Evolutionary conservation across 2,888 invertebrate species (phyloP), one percentile per base, ranked within the genome.

Genomic region (Bursaphelenchus okinawaensis): DNA sequence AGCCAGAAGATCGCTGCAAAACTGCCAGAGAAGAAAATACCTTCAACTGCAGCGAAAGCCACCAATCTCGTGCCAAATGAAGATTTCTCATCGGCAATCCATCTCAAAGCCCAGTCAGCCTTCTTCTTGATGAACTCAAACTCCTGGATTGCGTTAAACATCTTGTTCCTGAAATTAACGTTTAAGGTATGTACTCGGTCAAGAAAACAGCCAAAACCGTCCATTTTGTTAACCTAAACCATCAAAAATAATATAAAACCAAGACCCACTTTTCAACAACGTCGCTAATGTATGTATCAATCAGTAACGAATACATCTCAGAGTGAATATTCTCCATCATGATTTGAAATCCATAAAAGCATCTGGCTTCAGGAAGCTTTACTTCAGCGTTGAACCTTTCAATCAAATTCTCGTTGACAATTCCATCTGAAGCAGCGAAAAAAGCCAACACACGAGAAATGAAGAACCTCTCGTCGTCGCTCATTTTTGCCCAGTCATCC

Each of bases 271-370:
- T 66, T 84, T 96, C 89, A 66, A 87, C 85, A 0, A 90, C 87
- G 82, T 95, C 92, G 63, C 88, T 88, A 71, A 98, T 90, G 83
- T 96, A 98, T 0, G 95, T 93, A 81, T 99, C 94, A 83, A 98
- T 98, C 1, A 98, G 88, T 63, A 94, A 87, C 69, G 94, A 94
- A 85, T 99, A 99, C 96, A 98, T 99, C 86, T 99, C 98, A 0
- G 95, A 95, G 84, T 98, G 98, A 7, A 99, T 91, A 87, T 99
- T 99, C 85, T 99, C 98, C 87, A 98, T 98, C 7, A 96, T 94
- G 40, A 81, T 80, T 65, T 99, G 98, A 84, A 96, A 98, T 7
- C 96, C 96, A 84, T 99, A 99, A 84, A 98, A 98, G 84, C 90
- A 98, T 52, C 96, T 88, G 0, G 98, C 98, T 84, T 98, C 98